phyloP scores from a whole-genome alignment of 1,140 invertebrate genomes.

The Protaetia brevitarsis region DNA sequence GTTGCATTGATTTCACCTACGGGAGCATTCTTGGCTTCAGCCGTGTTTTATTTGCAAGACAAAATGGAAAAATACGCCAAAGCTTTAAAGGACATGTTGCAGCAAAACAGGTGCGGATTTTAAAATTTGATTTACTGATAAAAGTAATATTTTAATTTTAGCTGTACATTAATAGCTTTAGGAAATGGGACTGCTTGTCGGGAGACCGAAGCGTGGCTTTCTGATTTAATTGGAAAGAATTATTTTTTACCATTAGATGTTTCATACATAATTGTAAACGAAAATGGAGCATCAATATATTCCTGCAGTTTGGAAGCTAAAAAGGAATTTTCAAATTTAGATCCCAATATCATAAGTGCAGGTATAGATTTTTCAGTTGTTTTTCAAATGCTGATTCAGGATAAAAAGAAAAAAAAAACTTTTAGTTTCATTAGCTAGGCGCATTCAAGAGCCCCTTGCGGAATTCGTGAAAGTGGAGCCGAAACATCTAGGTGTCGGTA shows the following conservation, averaged over 20 bases:
- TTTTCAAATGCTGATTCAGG: too few species aligned
- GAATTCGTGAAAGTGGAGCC: conserved; percentile 92
- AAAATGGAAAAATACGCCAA: conserved; percentile 31
- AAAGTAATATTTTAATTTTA: conserved; percentile 48
- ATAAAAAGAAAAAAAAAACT: too few species aligned
- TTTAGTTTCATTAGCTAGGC: conserved; percentile 76
- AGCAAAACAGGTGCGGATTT: conserved; percentile 38
- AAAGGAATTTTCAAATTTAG: conserved; percentile 79
- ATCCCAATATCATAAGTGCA: conserved; percentile 77
- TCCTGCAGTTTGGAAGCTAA: conserved; percentile 79
- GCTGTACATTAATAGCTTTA: conserved; percentile 72
- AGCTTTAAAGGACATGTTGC: conserved; percentile 36
- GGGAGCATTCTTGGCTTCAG: conserved; percentile 67
- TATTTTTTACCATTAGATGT: conserved; percentile 58
- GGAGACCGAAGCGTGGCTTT: conserved; percentile 76
- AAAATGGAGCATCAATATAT: conserved; percentile 87
- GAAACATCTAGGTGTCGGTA: conserved; percentile 84
- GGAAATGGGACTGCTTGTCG: conserved; percentile 87
- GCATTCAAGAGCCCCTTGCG: conserved; percentile 83
- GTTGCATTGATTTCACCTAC: conserved; percentile 67
- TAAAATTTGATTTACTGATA: too few species aligned
- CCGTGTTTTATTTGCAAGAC: conserved; percentile 63
- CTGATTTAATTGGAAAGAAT: conserved; percentile 58
- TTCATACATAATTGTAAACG: conserved; percentile 80
- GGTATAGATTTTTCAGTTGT: conserved; percentile 50